Evolutionary conservation across 2,888 invertebrate species (phyloP).

Genomic region (Uropetala carovei): DNA sequence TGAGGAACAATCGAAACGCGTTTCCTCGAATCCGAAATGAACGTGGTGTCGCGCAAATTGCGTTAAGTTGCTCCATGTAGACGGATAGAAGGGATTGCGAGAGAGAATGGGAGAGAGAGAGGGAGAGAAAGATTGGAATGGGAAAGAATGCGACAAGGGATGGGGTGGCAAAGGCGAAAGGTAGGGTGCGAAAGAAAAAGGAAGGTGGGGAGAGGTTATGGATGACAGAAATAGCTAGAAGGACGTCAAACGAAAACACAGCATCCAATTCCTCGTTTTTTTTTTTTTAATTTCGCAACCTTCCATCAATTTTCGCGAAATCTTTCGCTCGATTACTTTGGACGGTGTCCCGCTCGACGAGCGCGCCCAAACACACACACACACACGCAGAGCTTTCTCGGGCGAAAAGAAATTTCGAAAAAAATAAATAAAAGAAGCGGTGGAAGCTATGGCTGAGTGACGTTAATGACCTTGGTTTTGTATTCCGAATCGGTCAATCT

Average conservation of each 20-base stretch:
- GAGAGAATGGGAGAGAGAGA: not conserved
- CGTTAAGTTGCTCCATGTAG: not conserved
- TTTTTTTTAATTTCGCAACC: not conserved
- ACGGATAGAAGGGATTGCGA: not conserved
- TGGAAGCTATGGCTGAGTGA: not conserved
- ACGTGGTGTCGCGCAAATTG: slow-evolving; percentile 6
- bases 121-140: no score
- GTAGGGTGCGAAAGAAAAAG: not conserved
- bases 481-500: not conserved
- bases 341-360: not conserved
- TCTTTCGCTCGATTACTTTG: no score
- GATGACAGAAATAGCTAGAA: not conserved
- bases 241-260: not conserved
- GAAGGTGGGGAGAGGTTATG: not conserved
- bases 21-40: slow-evolving; percentile 37
- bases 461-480: slow-evolving; percentile 27
- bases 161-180: not conserved
- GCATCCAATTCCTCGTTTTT: not conserved
- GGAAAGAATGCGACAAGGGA: no score
- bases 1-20: not conserved
- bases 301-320: not conserved
- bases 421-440: not conserved
- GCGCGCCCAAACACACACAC: not conserved
- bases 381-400: not conserved
- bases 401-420: not conserved